Evolutionary conservation across 2,113 vertebrate species (phyloP).

Genomic region (Percopsis transmontana): DNA sequence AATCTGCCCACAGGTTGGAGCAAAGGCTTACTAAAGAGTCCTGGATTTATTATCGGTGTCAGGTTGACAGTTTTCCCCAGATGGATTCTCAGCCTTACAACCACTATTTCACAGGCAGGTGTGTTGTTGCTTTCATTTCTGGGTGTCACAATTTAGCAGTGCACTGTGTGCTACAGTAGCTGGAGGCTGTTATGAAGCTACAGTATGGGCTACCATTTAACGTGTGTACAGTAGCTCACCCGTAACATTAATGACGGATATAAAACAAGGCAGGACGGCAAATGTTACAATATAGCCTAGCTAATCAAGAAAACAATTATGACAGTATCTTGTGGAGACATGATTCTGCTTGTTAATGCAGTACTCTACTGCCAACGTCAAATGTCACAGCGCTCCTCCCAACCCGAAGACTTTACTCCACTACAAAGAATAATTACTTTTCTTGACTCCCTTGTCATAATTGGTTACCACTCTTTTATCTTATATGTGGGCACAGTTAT

Average conservation of each 20-base stretch:
- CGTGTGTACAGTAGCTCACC: too few relatives aligned
- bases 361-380: conserved; percentile 20
- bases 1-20: conserved; percentile 7
- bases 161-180: not conserved
- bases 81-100: too few relatives aligned
- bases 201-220: too few relatives aligned
- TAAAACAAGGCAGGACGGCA: conserved; percentile 12
- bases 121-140: too few relatives aligned
- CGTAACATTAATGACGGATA: too few relatives aligned
- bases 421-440: conserved; percentile 78
- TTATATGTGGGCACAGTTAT: conserved; percentile 77
- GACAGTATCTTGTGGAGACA: conserved; percentile 36
- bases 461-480: conserved; percentile 77
- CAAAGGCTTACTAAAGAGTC: not conserved
- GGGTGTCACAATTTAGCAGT: too few relatives aligned
- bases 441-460: conserved; percentile 66
- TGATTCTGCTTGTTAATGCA: conserved; percentile 53
- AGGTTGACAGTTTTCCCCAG: not conserved
- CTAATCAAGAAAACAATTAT: conserved; percentile 32
- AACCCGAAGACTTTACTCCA: conserved; percentile 58
- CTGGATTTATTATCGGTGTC: not conserved
- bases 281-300: conserved; percentile 6
- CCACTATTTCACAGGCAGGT: too few relatives aligned
- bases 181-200: too few relatives aligned
- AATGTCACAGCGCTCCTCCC: conserved; percentile 8